These are phyloP conservation scores for Oligia fasciuncula DNA, from an alignment of 2,888 invertebrate genomes.

Conservation along the genomic window DNA sequence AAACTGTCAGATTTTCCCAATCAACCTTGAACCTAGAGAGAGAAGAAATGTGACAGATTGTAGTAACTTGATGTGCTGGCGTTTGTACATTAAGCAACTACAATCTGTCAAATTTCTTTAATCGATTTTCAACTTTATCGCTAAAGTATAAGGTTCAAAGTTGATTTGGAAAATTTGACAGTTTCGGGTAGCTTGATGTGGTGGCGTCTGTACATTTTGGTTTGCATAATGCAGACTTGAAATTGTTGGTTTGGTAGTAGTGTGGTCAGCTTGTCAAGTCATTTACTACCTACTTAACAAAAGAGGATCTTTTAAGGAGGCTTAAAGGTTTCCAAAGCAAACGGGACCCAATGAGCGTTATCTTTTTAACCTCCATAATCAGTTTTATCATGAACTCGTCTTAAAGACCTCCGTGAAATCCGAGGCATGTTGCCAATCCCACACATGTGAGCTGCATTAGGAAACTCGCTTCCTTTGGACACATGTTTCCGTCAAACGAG, in stretches of 20 bases:
- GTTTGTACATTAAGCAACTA: no score
- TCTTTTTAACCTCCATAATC: background rate
- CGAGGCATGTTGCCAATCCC: constrained; percentile 33
- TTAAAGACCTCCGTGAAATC: background rate
- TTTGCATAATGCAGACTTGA: background rate
- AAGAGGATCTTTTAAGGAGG: background rate
- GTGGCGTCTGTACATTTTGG: background rate
- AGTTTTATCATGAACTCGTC: background rate
- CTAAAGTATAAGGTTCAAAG: no score
- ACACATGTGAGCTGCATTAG: constrained; percentile 39
- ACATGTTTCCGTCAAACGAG: constrained; percentile 25
- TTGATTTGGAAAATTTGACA: no score
- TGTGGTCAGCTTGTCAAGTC: background rate
- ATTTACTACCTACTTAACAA: background rate
- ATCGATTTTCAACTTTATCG: no score
- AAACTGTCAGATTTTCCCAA: no score
- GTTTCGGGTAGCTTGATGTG: no score
- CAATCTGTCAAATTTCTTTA: no score
- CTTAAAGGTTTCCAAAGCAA: background rate
- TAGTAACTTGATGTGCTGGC: no score
- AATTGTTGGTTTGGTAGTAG: background rate
- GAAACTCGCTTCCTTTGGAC: constrained; percentile 37
- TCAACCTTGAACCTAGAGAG: no score
- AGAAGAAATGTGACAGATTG: no score
- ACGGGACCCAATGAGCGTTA: background rate